Evolutionary conservation across 1,140 invertebrate species (phyloP).

Genomic region (Lordiphosa collinella): DNA sequence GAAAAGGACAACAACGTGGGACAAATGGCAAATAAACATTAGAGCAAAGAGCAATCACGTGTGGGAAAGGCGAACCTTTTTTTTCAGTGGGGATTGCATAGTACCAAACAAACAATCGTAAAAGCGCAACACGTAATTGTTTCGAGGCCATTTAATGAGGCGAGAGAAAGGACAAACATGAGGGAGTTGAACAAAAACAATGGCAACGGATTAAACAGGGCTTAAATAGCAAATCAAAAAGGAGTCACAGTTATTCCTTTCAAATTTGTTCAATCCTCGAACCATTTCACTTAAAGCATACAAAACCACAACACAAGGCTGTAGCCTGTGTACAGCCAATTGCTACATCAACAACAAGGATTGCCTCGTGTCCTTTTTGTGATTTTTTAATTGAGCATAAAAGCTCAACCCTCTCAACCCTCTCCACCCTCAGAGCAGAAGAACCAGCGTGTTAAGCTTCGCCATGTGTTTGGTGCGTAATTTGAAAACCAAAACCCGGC

Average conservation of each 20-base stretch:
- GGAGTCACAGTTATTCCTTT: no score
- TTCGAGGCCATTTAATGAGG: conserved; percentile 27
- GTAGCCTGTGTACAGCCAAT: no score
- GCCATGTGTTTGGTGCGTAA: conserved; percentile 61
- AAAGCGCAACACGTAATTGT: conserved; percentile 72
- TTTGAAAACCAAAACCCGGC: conserved; percentile 57
- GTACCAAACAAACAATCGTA: conserved; percentile 36
- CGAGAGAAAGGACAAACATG: no score
- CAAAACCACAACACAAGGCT: no score
- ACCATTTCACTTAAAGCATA: no score
- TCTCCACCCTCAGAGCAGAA: no score
- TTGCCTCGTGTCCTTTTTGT: conserved; percentile 6
- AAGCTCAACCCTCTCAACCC: conserved; percentile 14
- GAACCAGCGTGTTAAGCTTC: conserved; percentile 44
- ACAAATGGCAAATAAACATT: conserved; percentile 65
- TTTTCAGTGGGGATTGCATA: background rate
- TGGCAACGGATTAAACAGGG: no score
- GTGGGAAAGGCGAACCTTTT: conserved; percentile 33
- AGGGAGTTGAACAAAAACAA: no score
- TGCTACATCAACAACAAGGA: no score
- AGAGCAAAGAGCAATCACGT: conserved; percentile 53
- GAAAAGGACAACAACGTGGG: conserved; percentile 20
- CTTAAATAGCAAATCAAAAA: no score
- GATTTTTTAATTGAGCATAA: conserved; percentile 40
- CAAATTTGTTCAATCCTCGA: no score